Conservation (phyloP, 2,888 invertebrate genomes). For the Nasonia oneida region DNA sequence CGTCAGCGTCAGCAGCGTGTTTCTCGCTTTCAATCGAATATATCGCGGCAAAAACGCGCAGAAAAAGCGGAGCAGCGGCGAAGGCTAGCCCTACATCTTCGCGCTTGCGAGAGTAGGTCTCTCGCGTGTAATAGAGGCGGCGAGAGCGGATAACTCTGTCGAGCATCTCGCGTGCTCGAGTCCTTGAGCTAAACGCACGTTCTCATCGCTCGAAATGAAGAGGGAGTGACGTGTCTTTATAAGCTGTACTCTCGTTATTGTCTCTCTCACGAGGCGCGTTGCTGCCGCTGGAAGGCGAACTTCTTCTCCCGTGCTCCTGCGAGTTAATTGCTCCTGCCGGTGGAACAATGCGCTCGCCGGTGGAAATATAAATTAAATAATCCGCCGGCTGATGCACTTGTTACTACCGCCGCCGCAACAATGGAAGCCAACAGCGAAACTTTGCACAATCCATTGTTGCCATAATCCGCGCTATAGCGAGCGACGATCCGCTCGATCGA, state of each 20-base stretch:
- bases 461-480: neutral
- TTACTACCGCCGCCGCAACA: neutral
- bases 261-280: neutral
- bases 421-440: neutral
- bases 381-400: slow-evolving; percentile 7
- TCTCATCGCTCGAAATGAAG: slow-evolving; percentile 39
- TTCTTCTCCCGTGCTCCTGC: neutral
- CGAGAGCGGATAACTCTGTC: slow-evolving; percentile 42
- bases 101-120: neutral
- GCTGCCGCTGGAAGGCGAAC: neutral
- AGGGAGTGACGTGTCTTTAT: slow-evolving; percentile 28
- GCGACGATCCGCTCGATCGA: neutral
- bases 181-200: slow-evolving; percentile 54
- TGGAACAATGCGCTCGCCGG: neutral
- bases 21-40: slow-evolving; percentile 34
- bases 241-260: neutral
- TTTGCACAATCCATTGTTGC: slow-evolving; percentile 20
- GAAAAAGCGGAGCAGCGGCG: neutral
- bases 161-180: slow-evolving; percentile 20
- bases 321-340: neutral
- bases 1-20: neutral
- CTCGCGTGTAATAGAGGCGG: slow-evolving; percentile 24
- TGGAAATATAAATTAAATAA: slow-evolving; percentile 20
- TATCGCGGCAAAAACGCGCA: slow-evolving; percentile 1
- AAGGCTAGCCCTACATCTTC: slow-evolving; percentile 33